Evolutionary conservation across 2,888 invertebrate species (phyloP).

Genomic region (Epistrophella euchroma): DNA sequence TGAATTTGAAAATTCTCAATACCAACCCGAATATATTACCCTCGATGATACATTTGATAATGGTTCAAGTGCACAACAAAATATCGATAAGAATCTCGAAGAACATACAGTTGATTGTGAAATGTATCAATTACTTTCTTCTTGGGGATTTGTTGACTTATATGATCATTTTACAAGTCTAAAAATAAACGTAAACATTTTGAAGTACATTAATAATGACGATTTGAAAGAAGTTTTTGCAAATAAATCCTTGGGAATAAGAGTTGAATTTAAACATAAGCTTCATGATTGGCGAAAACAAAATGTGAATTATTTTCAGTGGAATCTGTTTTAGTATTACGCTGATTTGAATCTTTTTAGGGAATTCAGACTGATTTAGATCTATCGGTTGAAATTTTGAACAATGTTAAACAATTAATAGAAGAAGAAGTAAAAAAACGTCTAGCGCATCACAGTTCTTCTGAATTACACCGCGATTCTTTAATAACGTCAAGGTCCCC

Average conservation of each 20-base stretch:
- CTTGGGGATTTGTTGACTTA: too few relatives aligned
- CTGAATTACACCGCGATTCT: not conserved
- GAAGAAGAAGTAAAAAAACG: slow-evolving; percentile 17
- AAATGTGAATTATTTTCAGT: slow-evolving; percentile 26
- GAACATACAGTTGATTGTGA: slow-evolving; percentile 5
- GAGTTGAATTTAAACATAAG: slow-evolving; percentile 30
- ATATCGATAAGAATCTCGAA: slow-evolving; percentile 11
- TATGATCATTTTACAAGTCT: too few relatives aligned
- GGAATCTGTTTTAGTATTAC: slow-evolving; percentile 1
- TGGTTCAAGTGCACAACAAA: not conserved
- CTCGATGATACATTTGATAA: slow-evolving; percentile 1
- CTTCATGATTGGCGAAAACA: slow-evolving; percentile 12
- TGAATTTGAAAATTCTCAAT: not conserved
- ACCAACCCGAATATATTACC: slow-evolving; percentile 3
- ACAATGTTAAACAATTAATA: slow-evolving; percentile 14
- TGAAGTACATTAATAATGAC: too few relatives aligned
- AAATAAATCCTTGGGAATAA: too few relatives aligned
- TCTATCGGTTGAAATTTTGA: slow-evolving; percentile 7
- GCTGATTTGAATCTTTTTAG: slow-evolving; percentile 7
- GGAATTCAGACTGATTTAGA: not conserved
- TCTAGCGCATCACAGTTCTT: slow-evolving; percentile 7
- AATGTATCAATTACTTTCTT: slow-evolving; percentile 16
- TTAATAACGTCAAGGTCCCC: not conserved
- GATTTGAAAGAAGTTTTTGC: slow-evolving; percentile 29
- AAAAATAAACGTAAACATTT: too few relatives aligned